Conservation (phyloP, 1,140 invertebrate genomes). For the Dinoponera quadriceps region DNA sequence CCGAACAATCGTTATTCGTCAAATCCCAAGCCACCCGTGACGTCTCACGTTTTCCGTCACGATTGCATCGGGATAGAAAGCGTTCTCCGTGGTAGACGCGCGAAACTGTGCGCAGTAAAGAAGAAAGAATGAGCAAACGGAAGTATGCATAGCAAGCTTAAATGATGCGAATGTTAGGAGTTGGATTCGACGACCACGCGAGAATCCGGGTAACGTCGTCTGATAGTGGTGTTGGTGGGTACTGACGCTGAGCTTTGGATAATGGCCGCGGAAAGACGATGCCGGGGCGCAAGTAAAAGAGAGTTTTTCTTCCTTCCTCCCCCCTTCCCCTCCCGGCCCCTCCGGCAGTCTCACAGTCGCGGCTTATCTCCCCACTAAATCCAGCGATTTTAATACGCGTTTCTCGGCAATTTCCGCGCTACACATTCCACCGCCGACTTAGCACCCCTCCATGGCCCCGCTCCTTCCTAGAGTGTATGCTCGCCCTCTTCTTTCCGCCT, state of each 20-base stretch:
- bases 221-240: slow-evolving; percentile 62
- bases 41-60: slow-evolving; percentile 32
- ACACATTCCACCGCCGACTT: slow-evolving; percentile 81
- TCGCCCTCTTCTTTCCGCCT: slow-evolving; percentile 63
- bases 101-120: slow-evolving; percentile 51
- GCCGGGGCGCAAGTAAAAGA: slow-evolving; percentile 79
- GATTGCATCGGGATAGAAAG: slow-evolving; percentile 34
- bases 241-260: slow-evolving; percentile 78
- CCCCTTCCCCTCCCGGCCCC: slow-evolving; percentile 72
- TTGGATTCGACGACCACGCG: slow-evolving; percentile 63
- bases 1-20: background rate
- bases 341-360: slow-evolving; percentile 61
- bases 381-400: slow-evolving; percentile 85
- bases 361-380: slow-evolving; percentile 84
- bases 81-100: slow-evolving; percentile 27
- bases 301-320: slow-evolving; percentile 84
- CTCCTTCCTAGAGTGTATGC: slow-evolving; percentile 24
- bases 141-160: slow-evolving; percentile 70
- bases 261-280: slow-evolving; percentile 79
- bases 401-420: slow-evolving; percentile 83
- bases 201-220: slow-evolving; percentile 45
- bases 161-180: slow-evolving; percentile 77
- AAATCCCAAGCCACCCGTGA: slow-evolving; percentile 25
- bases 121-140: slow-evolving; percentile 57
- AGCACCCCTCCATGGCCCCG: slow-evolving; percentile 69